These are phyloP conservation scores for Xanthia togata DNA, from an alignment of 2,888 invertebrate genomes.

Conservation along the genomic window DNA sequence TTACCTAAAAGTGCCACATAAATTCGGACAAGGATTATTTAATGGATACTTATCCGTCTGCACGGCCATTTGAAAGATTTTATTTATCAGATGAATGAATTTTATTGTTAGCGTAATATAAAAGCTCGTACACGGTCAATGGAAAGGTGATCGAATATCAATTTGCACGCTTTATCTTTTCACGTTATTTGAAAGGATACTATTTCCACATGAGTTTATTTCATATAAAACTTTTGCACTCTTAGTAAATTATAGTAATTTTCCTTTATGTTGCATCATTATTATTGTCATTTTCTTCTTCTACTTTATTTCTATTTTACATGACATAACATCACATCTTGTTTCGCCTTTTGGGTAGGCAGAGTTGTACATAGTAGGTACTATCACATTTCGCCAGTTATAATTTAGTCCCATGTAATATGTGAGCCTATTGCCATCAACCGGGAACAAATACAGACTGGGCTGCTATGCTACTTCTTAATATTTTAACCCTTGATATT, in stretches of 20 bases:
- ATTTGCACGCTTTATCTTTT: constrained; percentile 21
- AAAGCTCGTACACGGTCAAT: constrained; percentile 28
- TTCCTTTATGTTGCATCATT: background rate
- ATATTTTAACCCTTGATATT: background rate
- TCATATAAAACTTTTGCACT: background rate
- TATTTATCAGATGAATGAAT: constrained; percentile 5
- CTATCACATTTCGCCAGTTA: too few species aligned
- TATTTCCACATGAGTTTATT: background rate
- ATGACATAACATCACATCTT: too few species aligned
- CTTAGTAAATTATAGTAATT: background rate
- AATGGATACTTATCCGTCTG: constrained; percentile 1
- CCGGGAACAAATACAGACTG: too few species aligned
- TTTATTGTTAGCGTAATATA: background rate
- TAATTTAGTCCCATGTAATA: too few species aligned
- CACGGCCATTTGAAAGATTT: background rate
- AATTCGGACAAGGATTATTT: background rate
- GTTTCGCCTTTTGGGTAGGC: too few species aligned
- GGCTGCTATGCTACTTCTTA: too few species aligned
- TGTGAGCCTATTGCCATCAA: too few species aligned
- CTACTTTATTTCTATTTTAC: background rate
- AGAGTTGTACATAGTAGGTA: too few species aligned
- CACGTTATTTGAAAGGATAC: constrained; percentile 2
- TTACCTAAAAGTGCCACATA: background rate
- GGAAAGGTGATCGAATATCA: constrained; percentile 28
- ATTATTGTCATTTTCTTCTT: background rate